Base-by-base conservation (phyloP, 2,888 invertebrate species). In the Spilarctia lutea region DNA sequence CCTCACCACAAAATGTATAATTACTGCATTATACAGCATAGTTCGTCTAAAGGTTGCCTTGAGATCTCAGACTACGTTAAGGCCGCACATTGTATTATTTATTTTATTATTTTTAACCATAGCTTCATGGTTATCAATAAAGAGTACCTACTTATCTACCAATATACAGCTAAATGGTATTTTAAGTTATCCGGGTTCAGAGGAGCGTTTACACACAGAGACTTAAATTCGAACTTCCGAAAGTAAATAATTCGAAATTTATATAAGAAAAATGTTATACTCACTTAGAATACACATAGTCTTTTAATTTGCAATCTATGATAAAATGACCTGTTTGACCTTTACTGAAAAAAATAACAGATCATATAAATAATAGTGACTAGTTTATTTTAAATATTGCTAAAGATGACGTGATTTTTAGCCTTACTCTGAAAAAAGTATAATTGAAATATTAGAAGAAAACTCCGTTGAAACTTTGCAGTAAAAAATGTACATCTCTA, bases 221-320 rank as follows among this genome's bases (percentile, higher is more conserved):
- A n/a, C n/a, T 56, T 11, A n/a, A 56, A 56, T 13, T n/a, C 56
- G n/a, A 10, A 56, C 11, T 13, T 56, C n/a, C 2, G 3, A n/a
- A n/a, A 56, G n/a, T 11, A n/a, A 56, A n/a, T 56, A 11, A n/a
- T 56, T 56, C 24, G 11, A n/a, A n/a, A 8, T 11, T 60, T 16
- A 60, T 3, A 16, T 0, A 27, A 60, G 2, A 27, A 16, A 24
- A 27, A 27, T 0, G 27, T 60, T 66, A 35, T 66, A 66, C 66
- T 66, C 66, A 66, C 66, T 66, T 39, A 39, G 27, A 66, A 42
- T 66, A 6, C n/a, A 66, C 66, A 16, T n/a, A 42, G 39, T 66
- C 66, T 7, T 66, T 66, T 7, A 42, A 13, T n/a, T 66, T 66
- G 27, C 66, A 66, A 66, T n/a, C 4, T 3, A 39, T 66, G 16